Conservation (phyloP, 2,888 invertebrate species). For the Alloscopus bannaensis region DNA sequence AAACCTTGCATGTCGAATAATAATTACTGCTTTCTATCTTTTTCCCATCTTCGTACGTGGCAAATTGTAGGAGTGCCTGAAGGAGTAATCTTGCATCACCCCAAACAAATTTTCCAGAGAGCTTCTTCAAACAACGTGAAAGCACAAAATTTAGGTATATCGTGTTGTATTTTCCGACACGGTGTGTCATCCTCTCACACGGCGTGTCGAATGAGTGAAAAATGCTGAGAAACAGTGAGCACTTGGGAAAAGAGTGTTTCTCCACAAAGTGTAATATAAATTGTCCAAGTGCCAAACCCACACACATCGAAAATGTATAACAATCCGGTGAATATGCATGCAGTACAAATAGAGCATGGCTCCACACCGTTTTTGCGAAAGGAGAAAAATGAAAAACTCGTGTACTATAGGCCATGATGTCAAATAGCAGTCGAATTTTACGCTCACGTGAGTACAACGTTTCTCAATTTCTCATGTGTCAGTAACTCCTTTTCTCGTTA, state of each 20-base stretch:
- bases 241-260: slow-evolving; percentile 23
- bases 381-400: slow-evolving; percentile 6
- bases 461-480: slow-evolving; percentile 65
- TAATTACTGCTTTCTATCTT: too few relatives aligned
- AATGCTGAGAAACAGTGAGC: slow-evolving; percentile 45
- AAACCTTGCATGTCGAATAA: too few relatives aligned
- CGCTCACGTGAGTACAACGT: slow-evolving; percentile 59
- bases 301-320: too few relatives aligned
- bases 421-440: slow-evolving; percentile 58
- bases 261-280: slow-evolving; percentile 1
- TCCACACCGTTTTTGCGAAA: not conserved
- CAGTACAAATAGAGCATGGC: too few relatives aligned
- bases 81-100: not conserved
- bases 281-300: slow-evolving; percentile 52
- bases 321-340: too few relatives aligned
- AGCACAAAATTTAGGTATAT: too few relatives aligned
- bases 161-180: slow-evolving; percentile 48
- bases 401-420: slow-evolving; percentile 28
- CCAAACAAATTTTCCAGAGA: too few relatives aligned
- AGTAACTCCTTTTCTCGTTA: slow-evolving; percentile 48
- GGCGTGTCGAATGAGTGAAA: slow-evolving; percentile 35
- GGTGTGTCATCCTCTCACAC: slow-evolving; percentile 41
- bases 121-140: too few relatives aligned
- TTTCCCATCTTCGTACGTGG: too few relatives aligned
- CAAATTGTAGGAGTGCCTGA: not conserved